Evolutionary conservation across 2,113 vertebrate genomes (phyloP).

Genomic region (Struthidea cinerea): DNA sequence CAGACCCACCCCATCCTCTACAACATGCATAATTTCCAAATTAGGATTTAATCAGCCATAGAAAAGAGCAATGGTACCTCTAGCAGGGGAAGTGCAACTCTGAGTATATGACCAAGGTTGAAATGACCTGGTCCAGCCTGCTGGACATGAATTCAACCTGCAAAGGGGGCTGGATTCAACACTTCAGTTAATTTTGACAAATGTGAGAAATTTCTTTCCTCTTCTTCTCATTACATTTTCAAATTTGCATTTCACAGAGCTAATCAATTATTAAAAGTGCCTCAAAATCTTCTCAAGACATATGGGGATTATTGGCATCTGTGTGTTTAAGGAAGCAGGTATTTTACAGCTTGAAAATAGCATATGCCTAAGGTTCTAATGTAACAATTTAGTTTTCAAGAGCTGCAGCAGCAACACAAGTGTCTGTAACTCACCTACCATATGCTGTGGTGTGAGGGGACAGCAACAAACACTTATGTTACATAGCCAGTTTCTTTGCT

Average conservation of each 20-base stretch:
- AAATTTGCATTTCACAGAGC: not conserved
- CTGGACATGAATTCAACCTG: not conserved
- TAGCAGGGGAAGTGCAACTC: not conserved
- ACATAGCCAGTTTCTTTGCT: not conserved
- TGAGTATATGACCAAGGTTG: not conserved
- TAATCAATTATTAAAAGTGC: slow-evolving; percentile 39
- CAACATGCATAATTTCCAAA: not conserved
- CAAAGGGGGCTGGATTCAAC: not conserved
- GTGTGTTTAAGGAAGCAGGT: slow-evolving; percentile 58
- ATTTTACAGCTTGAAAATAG: slow-evolving; percentile 54
- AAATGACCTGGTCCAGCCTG: fast-evolving
- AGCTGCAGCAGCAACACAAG: slow-evolving; percentile 22
- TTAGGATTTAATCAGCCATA: not conserved
- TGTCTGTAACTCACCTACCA: slow-evolving; percentile 44
- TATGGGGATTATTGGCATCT: slow-evolving; percentile 56
- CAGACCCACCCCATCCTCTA: not conserved
- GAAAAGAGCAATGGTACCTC: not conserved
- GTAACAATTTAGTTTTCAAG: slow-evolving; percentile 47
- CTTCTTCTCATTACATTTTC: not conserved
- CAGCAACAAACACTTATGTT: slow-evolving; percentile 22
- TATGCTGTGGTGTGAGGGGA: slow-evolving; percentile 48
- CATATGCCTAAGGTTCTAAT: slow-evolving; percentile 53
- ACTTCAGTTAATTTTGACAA: not conserved
- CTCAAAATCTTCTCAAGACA: slow-evolving; percentile 30
- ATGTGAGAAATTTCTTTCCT: not conserved